Conservation (phyloP, 2,888 invertebrate species). For the Ophonus ardosiacus region DNA sequence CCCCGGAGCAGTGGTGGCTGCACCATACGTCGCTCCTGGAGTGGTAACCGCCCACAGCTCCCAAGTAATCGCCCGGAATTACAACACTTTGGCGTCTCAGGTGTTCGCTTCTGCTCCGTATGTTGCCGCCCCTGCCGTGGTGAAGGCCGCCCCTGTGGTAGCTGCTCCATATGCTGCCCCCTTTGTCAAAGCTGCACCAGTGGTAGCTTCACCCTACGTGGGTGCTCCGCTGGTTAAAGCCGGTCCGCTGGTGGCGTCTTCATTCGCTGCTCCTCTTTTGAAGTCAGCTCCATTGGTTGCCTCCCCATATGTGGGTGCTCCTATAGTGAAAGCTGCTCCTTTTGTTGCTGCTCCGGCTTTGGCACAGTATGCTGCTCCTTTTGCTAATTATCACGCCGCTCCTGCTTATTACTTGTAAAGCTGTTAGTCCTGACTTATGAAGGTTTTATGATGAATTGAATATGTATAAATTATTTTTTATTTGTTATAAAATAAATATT, state of each 20-base stretch:
- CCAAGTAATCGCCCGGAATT: conserved; percentile 81
- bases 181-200: conserved; percentile 69
- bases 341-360: conserved; percentile 67
- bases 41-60: conserved; percentile 83
- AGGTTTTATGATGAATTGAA: neutral
- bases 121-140: conserved; percentile 66
- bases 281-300: conserved; percentile 67
- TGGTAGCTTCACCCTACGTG: conserved; percentile 67
- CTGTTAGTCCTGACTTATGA: conserved; percentile 21
- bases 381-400: conserved; percentile 35
- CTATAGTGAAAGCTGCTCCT: conserved; percentile 60
- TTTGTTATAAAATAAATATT: neutral
- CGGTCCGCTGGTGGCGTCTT: conserved; percentile 72
- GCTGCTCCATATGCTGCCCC: conserved; percentile 69
- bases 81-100: conserved; percentile 79
- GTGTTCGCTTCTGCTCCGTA: too few species aligned
- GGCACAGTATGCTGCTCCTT: conserved; percentile 52
- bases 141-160: conserved; percentile 63
- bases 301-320: conserved; percentile 64
- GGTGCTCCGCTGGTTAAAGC: conserved; percentile 67
- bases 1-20: conserved; percentile 72
- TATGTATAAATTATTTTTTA: neutral
- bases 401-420: conserved; percentile 58
- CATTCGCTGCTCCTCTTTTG: conserved; percentile 73
- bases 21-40: conserved; percentile 70